These are phyloP conservation scores for Palythoa grandiflora DNA, from an alignment of 92 coral and sea anemone genomes.

Conservation along the genomic window DNA sequence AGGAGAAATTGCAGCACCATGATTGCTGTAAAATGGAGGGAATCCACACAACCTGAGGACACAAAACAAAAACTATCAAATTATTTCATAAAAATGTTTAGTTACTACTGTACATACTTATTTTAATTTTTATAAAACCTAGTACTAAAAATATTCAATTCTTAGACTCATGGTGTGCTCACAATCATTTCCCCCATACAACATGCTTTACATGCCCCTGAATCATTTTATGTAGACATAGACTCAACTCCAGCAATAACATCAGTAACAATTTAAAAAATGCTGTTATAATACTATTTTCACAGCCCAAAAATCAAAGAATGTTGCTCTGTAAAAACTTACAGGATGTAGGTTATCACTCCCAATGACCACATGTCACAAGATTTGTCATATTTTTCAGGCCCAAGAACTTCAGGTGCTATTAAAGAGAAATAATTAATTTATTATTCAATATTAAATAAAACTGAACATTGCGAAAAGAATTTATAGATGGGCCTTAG, in stretches of 20 bases:
- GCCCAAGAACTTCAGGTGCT: conserved; percentile 99
- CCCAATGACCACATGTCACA: conserved; percentile 99
- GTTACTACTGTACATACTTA: not conserved
- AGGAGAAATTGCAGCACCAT: conserved; percentile 97
- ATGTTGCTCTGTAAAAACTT: not conserved
- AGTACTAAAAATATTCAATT: no score
- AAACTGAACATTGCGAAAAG: not conserved
- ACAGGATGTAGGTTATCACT: conserved; percentile 96
- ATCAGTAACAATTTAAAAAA: no score
- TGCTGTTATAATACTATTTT: no score
- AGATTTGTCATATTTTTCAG: conserved; percentile 90
- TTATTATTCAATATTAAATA: not conserved
- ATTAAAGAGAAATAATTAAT: not conserved
- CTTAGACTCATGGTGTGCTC: no score
- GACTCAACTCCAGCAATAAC: no score
- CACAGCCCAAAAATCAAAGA: not conserved
- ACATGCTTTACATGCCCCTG: no score
- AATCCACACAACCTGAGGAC: conserved; percentile 91
- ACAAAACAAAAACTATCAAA: not conserved
- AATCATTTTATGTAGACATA: no score
- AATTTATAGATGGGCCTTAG: no score
- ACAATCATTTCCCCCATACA: no score
- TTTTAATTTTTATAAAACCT: no score
- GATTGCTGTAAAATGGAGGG: conserved; percentile 98
- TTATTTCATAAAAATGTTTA: not conserved